Evolutionary conservation across 2,888 invertebrate genomes (phyloP).

Genomic region (Hymenopus coronatus): DNA sequence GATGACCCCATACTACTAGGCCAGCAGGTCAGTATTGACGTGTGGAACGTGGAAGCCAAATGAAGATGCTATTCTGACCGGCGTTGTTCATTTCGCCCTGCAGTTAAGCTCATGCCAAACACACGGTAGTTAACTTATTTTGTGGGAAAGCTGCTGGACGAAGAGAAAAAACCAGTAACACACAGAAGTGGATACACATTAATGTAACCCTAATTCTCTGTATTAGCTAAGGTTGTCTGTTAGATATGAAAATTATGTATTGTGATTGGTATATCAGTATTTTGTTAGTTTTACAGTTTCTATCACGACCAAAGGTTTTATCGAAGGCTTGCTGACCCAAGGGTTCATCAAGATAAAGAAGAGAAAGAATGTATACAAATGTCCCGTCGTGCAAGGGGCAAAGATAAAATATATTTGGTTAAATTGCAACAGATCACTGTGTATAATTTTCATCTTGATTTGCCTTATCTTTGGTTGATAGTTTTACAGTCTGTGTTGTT

Average conservation of each 20-base stretch:
- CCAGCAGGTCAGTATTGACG: too few species aligned
- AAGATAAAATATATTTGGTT: not conserved
- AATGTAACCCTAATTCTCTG: too few species aligned
- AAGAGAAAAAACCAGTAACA: too few species aligned
- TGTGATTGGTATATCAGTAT: not conserved
- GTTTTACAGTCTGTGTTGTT: not conserved
- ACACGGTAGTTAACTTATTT: too few species aligned
- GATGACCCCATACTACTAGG: too few species aligned
- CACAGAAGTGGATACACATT: too few species aligned
- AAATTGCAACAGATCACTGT: not conserved
- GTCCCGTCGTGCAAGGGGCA: not conserved
- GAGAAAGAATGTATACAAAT: not conserved
- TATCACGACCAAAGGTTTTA: not conserved
- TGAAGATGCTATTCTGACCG: too few species aligned
- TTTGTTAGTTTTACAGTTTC: not conserved
- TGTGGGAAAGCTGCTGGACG: too few species aligned
- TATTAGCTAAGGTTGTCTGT: too few species aligned
- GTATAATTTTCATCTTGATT: not conserved
- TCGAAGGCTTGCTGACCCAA: not conserved
- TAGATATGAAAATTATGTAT: not conserved
- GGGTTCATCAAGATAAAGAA: not conserved
- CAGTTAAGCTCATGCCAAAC: too few species aligned
- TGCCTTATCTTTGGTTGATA: not conserved
- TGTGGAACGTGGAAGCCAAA: too few species aligned
- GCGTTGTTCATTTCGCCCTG: too few species aligned